Percentiles rank a stretch among this genome's conserved stretches.
Conservation (phyloP, 2,113 vertebrate species). For the Rhizomys pruinosus region DNA sequence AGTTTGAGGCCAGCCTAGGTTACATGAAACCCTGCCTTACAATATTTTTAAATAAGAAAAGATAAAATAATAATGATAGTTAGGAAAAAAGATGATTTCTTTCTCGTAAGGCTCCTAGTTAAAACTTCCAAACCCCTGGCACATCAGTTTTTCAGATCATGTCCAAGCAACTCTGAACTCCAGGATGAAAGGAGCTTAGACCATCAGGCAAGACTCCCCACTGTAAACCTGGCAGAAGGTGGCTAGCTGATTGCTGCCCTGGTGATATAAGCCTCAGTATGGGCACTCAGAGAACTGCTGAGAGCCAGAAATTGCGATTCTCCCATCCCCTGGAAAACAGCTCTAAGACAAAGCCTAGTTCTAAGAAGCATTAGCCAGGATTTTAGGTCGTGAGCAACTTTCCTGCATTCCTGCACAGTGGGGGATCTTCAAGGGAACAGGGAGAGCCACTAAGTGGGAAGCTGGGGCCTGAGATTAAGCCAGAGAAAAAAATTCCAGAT, state of each 20-base stretch:
- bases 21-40: neutral
- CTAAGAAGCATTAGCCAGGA: constrained; percentile 35
- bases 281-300: neutral
- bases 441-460: neutral
- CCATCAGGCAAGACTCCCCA: neutral
- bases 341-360: constrained; percentile 53
- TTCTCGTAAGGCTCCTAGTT: neutral
- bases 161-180: neutral
- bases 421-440: neutral
- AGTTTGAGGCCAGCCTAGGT: neutral
- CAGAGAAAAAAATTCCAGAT: constrained; percentile 39
- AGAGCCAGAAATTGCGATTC: constrained; percentile 28
- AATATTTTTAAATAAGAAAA: neutral
- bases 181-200: neutral
- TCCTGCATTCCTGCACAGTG: constrained; percentile 45
- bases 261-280: neutral
- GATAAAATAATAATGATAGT: neutral
- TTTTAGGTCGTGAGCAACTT: constrained; percentile 30
- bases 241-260: neutral
- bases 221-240: neutral
- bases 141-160: neutral
- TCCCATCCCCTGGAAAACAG: constrained; percentile 50
- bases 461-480: neutral
- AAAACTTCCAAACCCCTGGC: neutral
- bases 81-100: neutral